Base-by-base conservation (phyloP, 1,140 invertebrate species). In the Drosophila ananassae region DNA sequence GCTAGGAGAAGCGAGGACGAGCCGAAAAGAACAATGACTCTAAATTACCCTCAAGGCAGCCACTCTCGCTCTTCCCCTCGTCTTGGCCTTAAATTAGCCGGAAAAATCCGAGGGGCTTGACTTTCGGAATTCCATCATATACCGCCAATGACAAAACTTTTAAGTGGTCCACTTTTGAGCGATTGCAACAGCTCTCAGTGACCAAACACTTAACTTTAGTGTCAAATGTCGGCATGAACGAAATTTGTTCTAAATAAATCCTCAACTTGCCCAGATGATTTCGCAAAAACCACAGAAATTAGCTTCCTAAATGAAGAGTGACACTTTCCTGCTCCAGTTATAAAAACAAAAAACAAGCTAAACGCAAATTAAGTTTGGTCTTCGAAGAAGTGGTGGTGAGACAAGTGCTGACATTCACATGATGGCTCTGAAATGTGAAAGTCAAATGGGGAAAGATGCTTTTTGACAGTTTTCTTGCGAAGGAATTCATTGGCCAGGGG, bases 251-350 rank as follows among this genome's bases (percentile, higher is more conserved):
- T 60, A 21, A 66, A 51, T 67, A 67, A 44, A 46, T 64, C 59
- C 63, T 64, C 61, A 47, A 47, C 30, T 24, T 59, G 41, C 32
- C 32, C 17, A 4, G 3, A 73, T 63, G 72, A 73, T 74, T 74
- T 74, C 39, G 58, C 60, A 56, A 72, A 77, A 77, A 13, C 48
- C 55, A 73, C 77, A 67, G 53, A 81, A 85, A 84, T 85, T 73
- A 85, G 78, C 73, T 75, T 46, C 69, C 64, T 67, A 77, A 81
- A 85, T 87, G 81, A 85, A 85, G 81, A 85, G 62, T 85, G 81
- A 87, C 81, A 85, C 60, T 56, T 84, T 84, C 51, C 57, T 79
- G 61, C 77, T 10, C 7, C 3, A 30, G 32, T 37, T 39, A 51
- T 17, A 34, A 51, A 39, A 56, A 54, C 12, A 46, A 46, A 48